These are phyloP conservation scores for Loris lydekkerianus DNA, from an alignment of 2,797 vertebrate species.

Conservation along the genomic window DNA sequence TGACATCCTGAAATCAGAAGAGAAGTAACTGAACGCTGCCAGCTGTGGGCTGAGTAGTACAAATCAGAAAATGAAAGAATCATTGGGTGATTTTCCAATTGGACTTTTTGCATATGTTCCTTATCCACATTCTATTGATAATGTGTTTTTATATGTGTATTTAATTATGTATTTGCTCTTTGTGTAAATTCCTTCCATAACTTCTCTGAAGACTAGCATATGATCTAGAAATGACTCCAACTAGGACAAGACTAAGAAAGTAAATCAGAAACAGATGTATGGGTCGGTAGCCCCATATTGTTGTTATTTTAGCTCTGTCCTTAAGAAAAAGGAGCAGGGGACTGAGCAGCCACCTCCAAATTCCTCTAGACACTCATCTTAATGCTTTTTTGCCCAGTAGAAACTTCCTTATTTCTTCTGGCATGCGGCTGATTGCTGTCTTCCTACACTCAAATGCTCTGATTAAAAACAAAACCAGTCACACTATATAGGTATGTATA, in stretches of 20 bases:
- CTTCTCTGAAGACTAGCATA: conserved; percentile 46
- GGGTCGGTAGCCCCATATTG: not conserved
- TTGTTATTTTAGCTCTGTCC: conserved; percentile 39
- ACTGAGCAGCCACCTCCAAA: not conserved
- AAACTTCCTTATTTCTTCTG: conserved; percentile 53
- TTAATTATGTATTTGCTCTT: conserved; percentile 36
- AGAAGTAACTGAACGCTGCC: not conserved
- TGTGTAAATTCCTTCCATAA: conserved; percentile 60
- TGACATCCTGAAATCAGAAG: not conserved
- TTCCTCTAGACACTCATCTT: conserved; percentile 53
- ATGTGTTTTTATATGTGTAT: conserved; percentile 26
- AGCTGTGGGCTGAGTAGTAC: not conserved
- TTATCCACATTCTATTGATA: not conserved
- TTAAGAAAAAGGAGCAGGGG: not conserved
- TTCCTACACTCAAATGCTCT: conserved; percentile 56
- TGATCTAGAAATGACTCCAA: conserved; percentile 63
- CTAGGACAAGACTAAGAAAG: conserved; percentile 47
- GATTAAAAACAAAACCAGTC: conserved; percentile 69
- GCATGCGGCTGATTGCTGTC: conserved; percentile 14
- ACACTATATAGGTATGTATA: not conserved
- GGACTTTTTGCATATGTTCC: not conserved
- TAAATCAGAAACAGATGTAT: conserved; percentile 63
- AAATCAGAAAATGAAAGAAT: not conserved
- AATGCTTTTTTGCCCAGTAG: conserved; percentile 6
- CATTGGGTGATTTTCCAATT: not conserved